Evolutionary conservation across 2,888 invertebrate species (phyloP).

Genomic region (Volucella zonaria): DNA sequence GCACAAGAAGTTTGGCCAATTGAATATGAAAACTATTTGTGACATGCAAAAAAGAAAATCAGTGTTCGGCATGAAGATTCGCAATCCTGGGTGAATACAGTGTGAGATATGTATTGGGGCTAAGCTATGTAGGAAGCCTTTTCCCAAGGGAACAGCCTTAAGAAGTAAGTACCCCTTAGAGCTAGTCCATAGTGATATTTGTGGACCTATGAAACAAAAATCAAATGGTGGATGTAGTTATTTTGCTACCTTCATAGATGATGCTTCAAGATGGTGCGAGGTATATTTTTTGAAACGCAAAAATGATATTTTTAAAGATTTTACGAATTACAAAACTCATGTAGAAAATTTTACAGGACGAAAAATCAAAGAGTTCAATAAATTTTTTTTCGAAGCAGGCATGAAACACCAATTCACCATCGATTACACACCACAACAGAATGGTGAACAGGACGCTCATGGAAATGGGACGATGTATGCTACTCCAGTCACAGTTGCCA

Average conservation of each 20-base stretch:
- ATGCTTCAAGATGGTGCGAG: constrained; percentile 16
- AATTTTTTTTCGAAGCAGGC: not conserved
- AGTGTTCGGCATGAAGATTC: not conserved
- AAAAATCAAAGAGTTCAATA: not conserved
- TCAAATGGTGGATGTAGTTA: constrained; percentile 14
- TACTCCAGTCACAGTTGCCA: too few species aligned
- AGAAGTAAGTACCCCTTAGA: not conserved
- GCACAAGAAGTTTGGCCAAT: not conserved
- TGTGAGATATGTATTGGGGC: constrained; percentile 9
- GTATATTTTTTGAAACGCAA: constrained; percentile 19
- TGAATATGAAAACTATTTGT: not conserved
- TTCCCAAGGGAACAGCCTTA: not conserved
- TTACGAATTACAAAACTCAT: constrained; percentile 14
- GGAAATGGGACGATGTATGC: too few species aligned
- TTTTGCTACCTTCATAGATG: constrained; percentile 21
- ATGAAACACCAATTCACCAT: constrained; percentile 13
- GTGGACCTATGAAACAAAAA: constrained; percentile 15
- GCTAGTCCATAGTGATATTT: constrained; percentile 19
- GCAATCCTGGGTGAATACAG: not conserved
- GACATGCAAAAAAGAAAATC: not conserved
- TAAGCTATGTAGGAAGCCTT: not conserved
- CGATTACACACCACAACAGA: constrained; percentile 12
- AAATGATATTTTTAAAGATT: not conserved
- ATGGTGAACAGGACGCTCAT: constrained; percentile 1
- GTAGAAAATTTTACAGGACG: constrained; percentile 20